Conservation (phyloP, 1,140 invertebrate species). For the Laupala kohalensis region DNA sequence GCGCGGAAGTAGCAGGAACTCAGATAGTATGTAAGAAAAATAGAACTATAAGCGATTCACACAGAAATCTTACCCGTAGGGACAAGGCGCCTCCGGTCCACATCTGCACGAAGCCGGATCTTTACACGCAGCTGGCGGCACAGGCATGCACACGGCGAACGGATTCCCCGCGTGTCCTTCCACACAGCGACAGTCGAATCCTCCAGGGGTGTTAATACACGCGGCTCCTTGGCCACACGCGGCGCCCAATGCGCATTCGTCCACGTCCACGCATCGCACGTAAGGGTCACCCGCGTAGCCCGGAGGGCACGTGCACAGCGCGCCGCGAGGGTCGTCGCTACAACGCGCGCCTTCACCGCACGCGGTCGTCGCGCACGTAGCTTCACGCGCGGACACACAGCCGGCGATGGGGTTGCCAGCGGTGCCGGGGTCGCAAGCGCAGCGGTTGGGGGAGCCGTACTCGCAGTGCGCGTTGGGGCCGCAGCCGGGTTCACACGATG, state of each 20-base stretch:
- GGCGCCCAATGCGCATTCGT: conserved; percentile 61
- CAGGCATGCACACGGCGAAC: conserved; percentile 57
- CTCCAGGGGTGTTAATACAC: conserved; percentile 76
- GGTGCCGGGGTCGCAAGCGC: conserved; percentile 69
- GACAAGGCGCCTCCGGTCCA: conserved; percentile 51
- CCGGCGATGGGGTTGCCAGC: conserved; percentile 76
- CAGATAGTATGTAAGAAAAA: too few relatives aligned
- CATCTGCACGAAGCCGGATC: conserved; percentile 56
- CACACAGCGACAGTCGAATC: conserved; percentile 75
- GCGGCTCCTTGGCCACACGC: conserved; percentile 74
- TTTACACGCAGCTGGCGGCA: conserved; percentile 49
- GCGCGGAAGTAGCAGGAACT: too few relatives aligned
- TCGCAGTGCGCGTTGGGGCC: conserved; percentile 75
- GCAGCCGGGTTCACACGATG: conserved; percentile 64
- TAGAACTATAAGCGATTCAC: too few relatives aligned
- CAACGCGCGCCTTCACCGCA: conserved; percentile 72
- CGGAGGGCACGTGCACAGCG: conserved; percentile 68
- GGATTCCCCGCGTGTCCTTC: conserved; percentile 73
- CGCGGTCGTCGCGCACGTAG: conserved; percentile 53
- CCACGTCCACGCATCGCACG: conserved; percentile 66
- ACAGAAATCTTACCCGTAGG: conserved; percentile 45
- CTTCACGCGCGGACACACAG: conserved; percentile 53
- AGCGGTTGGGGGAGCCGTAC: conserved; percentile 60
- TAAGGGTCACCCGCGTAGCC: conserved; percentile 79
- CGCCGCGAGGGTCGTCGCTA: conserved; percentile 49